These are phyloP conservation scores for pig (Sus scrofa) DNA, from an alignment of 2,113 vertebrate genomes.

Conservation along the genomic window DNA sequence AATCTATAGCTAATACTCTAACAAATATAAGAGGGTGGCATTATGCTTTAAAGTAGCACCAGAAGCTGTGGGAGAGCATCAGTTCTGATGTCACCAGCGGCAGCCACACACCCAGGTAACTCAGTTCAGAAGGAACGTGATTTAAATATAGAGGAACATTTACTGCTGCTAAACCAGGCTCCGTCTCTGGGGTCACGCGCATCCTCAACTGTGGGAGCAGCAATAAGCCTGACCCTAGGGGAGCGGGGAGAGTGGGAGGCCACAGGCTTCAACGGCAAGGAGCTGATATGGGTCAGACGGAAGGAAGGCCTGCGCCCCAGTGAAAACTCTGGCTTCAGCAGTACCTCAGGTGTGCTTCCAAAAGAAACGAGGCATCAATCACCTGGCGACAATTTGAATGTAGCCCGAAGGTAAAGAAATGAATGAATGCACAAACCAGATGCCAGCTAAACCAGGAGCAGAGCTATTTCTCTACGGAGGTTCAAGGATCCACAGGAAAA, in stretches of 20 bases:
- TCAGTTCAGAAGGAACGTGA: conserved; percentile 12
- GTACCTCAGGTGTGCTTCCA: background rate
- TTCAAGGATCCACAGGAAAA: background rate
- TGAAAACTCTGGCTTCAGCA: background rate
- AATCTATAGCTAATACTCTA: background rate
- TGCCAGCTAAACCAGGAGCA: background rate
- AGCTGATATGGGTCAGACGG: background rate
- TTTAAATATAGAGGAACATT: conserved; percentile 66
- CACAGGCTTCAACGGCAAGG: background rate
- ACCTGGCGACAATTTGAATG: background rate
- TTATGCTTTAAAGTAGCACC: background rate
- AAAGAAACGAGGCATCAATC: background rate
- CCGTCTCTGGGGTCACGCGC: background rate
- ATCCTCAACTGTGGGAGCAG: background rate
- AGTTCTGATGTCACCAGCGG: background rate
- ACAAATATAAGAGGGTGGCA: background rate
- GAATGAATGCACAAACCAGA: background rate
- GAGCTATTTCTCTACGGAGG: background rate
- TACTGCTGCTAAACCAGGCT: background rate
- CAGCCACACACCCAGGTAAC: conserved; percentile 52
- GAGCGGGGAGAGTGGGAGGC: too few species aligned
- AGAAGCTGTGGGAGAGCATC: background rate
- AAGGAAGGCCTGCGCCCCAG: background rate
- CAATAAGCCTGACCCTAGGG: background rate
- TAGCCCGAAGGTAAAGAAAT: background rate